Evolutionary conservation across 2,797 vertebrate species (phyloP).

Genomic region (Enteromius mattozi): DNA sequence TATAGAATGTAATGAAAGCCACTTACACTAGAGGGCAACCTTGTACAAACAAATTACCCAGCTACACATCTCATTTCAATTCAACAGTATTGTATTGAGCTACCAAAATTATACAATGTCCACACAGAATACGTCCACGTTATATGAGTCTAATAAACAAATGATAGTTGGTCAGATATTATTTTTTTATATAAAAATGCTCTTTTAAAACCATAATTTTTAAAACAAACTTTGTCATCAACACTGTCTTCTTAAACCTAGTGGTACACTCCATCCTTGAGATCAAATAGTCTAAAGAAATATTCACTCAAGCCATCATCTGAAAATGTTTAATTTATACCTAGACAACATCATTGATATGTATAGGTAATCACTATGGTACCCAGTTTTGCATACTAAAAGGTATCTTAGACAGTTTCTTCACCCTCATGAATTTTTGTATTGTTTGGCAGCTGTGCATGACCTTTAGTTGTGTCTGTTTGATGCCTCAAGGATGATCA

Average conservation of each 20-base stretch:
- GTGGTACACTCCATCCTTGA: not conserved
- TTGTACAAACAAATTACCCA: not conserved
- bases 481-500: slow-evolving; percentile 1
- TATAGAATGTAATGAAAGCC: too few species aligned
- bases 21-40: slow-evolving; percentile 45
- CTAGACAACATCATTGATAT: not conserved
- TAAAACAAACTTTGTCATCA: not conserved
- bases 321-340: not conserved
- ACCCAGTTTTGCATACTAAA: slow-evolving; percentile 22
- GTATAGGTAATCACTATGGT: not conserved
- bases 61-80: not conserved
- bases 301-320: not conserved
- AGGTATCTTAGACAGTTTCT: not conserved
- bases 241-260: not conserved
- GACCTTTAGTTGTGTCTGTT: slow-evolving; percentile 22
- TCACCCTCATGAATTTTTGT: slow-evolving; percentile 6
- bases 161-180: not conserved
- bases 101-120: not conserved
- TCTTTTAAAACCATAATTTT: not conserved
- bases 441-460: slow-evolving; percentile 5
- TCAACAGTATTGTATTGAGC: not conserved
- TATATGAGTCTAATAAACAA: not conserved
- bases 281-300: not conserved
- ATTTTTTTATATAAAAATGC: not conserved
- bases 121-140: not conserved